Base-by-base conservation (phyloP, 2,797 vertebrate genomes). In the Oophaga sylvatica region DNA sequence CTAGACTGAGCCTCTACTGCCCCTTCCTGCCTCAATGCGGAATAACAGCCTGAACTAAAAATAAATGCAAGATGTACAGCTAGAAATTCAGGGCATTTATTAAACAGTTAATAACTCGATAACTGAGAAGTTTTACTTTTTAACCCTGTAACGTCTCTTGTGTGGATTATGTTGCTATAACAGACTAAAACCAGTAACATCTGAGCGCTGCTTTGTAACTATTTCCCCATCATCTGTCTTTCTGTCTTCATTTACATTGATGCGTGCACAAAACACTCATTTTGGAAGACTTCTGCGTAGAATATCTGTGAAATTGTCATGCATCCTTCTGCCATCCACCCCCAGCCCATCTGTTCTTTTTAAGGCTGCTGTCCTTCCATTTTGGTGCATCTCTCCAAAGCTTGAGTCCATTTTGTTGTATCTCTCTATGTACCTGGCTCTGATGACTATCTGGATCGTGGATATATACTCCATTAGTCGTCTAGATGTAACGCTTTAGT, bases 391-490 rank as follows among this genome's bases (percentile, higher is more conserved):
- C 48, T 45, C 70, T 81, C 3, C 22, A 29, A 80, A 62, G 45
- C 73, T 77, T 75, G 87, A 26, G 83, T 82, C 83, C 83, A 86
- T 89, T 63, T 89, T 85, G 73, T 82, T 65, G 63, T 29, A n/a
- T 75, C 41, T 75, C 31, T 62, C 35, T 41, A 41, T 41, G 10
- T 89, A 76, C 48, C 70, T 87, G 63, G 31, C 68, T 13, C 26
- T 19, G 16, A 60, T 62, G 26, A 73, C 68, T 76, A n/a, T 65
- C 22, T n/a, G 20, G 35, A 48, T 67, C 20, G n/a, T 9, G 8
- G 29, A 26, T 7, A 16, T 41, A 41, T 41, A 5, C 35, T 41
- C 35, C 35, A 41, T 4, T 41, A 41, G 35, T 41, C 35, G 35
- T 41, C 35, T 41, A 41, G 35, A 41, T 48, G n/a, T 26, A 17